These are phyloP conservation scores for Montipora capricornis DNA, from an alignment of 64 coral and sea anemone species.

Conservation along the genomic window DNA sequence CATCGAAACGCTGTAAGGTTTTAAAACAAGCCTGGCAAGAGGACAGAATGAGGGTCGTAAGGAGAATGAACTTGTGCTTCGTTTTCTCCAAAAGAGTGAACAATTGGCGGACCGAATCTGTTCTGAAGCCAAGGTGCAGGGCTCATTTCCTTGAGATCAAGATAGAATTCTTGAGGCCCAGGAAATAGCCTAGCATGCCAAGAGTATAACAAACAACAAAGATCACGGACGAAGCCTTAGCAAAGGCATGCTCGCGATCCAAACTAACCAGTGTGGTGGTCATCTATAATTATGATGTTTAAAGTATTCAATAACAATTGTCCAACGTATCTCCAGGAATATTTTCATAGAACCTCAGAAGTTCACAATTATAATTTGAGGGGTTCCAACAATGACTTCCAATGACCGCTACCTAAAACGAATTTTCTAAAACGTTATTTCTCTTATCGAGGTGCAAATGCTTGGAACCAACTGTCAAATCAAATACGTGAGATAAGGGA, in stretches of 20 bases:
- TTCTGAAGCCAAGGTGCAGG: not conserved
- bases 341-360: too few species aligned
- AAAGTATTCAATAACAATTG: too few species aligned
- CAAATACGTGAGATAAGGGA: too few species aligned
- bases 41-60: not conserved
- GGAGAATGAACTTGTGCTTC: not conserved
- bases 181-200: not conserved
- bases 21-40: too few species aligned
- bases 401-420: too few species aligned
- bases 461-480: too few species aligned
- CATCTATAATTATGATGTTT: not conserved
- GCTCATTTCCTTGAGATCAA: not conserved
- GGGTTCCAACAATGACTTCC: too few species aligned
- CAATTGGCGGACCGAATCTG: not conserved
- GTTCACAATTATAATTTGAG: too few species aligned
- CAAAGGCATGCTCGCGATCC: not conserved
- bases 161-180: not conserved
- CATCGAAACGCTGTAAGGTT: too few species aligned
- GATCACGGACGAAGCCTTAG: not conserved
- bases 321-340: too few species aligned
- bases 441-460: too few species aligned
- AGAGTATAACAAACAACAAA: conserved; percentile 12
- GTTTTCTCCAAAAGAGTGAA: not conserved
- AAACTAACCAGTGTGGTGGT: conserved; percentile 20
- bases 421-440: too few species aligned